Base-by-base conservation (phyloP, 2,797 vertebrate species). In the Phoxinus dragarum region DNA sequence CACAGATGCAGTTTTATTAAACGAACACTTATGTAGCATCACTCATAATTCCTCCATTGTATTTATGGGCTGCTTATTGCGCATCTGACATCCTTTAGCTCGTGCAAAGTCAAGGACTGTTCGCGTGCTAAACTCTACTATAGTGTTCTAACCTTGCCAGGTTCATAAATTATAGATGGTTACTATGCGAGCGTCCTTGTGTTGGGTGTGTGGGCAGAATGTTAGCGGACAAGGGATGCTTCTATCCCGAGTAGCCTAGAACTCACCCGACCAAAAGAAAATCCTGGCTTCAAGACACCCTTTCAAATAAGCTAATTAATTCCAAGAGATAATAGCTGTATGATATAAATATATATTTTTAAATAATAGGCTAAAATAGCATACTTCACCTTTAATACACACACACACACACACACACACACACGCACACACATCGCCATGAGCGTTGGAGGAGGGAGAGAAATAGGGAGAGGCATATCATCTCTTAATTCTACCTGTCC, bases 51-150 rank as follows among this genome's bases (percentile, higher is more conserved):
- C 27, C 5, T 38, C 12, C 19, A 75, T 16, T 38, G 34, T 64
- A 44, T 82, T 16, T 71, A 52, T 5, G 14, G 47, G 14, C 47
- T 49, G 4, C 47, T 16, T 49, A 66, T 34, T 47, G 42, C 82
- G 47, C 79, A 47, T 68, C 61, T 40, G 19, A 69, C 49, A 67
- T n/a, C 12, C 23, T 75, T 17, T 6, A 23, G 71, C 74, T 64
- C 27, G 59, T 74, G 76, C 44, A 71, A 85, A 54, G 27, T 47
- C 66, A 49, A 79, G 19, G 23, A 69, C 79, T 31, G 79, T 38
- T 81, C 79, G 79, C 79, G 66, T 81, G 79, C 79, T 54, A 54
- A 69, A 81, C 79, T 79, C 56, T 59, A 27, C 52, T 54, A 38
- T 81, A 38, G 47, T 38, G 34, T 27, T 81, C 69, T 54, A 68